These are phyloP conservation scores for Gobionotothen gibberifrons DNA, from an alignment of 2,797 vertebrate species.

Conservation along the genomic window DNA sequence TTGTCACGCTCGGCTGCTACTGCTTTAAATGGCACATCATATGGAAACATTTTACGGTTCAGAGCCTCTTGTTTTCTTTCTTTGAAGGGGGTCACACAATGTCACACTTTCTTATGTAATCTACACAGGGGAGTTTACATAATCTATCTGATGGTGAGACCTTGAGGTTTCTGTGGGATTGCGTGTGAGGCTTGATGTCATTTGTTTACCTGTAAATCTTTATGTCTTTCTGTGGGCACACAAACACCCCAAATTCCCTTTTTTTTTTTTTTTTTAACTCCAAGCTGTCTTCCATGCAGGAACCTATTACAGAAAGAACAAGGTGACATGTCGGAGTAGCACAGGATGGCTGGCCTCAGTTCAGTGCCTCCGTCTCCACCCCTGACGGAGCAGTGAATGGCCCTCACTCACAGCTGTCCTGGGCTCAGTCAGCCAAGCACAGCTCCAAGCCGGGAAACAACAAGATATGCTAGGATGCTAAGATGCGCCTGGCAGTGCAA, in stretches of 20 bases:
- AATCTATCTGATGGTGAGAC: slow-evolving; percentile 45
- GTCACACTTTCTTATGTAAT: slow-evolving; percentile 52
- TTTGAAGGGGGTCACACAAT: slow-evolving; percentile 2
- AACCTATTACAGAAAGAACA: slow-evolving; percentile 67
- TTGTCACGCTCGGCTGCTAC: slow-evolving; percentile 14
- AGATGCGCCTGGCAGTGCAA: slow-evolving; percentile 56
- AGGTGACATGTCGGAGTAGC: slow-evolving; percentile 67
- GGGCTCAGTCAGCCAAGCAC: slow-evolving; percentile 74
- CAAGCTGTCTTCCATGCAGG: slow-evolving; percentile 49
- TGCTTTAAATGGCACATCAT: slow-evolving; percentile 28
- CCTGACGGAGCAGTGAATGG: slow-evolving; percentile 71
- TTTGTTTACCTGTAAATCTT: slow-evolving; percentile 44
- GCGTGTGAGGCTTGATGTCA: slow-evolving; percentile 25
- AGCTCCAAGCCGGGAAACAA: slow-evolving; percentile 67
- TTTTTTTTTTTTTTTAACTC: slow-evolving; percentile 19
- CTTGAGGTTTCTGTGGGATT: slow-evolving; percentile 34
- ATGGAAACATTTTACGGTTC: slow-evolving; percentile 29
- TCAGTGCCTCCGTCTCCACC: slow-evolving; percentile 75
- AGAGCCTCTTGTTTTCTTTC: slow-evolving; percentile 12
- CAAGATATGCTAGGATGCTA: slow-evolving; percentile 63
- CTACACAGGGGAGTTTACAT: slow-evolving; percentile 39
- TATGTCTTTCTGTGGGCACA: not conserved
- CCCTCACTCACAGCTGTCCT: slow-evolving; percentile 78
- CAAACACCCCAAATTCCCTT: slow-evolving; percentile 6
- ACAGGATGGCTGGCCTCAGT: slow-evolving; percentile 73